Percentiles rank a stretch among this genome's conserved stretches.
Evolutionary conservation across 2,113 vertebrate species (phyloP).

Genomic region (Cathartes aura): DNA sequence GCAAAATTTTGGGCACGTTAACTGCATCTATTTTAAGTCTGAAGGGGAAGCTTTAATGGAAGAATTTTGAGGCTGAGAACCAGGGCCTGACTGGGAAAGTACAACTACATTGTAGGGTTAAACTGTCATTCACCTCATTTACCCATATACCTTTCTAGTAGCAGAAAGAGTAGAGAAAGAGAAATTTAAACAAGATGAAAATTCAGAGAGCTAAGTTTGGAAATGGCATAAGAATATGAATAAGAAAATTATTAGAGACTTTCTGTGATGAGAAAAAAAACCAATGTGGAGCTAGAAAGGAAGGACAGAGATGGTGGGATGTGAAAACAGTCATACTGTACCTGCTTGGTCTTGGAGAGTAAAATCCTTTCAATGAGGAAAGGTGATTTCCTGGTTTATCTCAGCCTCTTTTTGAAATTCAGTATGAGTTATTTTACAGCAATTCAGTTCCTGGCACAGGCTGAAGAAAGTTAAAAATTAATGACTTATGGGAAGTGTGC

Average conservation of each 20-base stretch:
- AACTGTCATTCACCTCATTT: background rate
- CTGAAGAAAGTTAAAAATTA: slow-evolving; percentile 30
- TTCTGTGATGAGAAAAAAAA: background rate
- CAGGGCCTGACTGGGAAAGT: background rate
- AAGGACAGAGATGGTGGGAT: background rate
- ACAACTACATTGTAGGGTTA: background rate
- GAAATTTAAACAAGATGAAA: background rate
- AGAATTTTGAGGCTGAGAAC: background rate
- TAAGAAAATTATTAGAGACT: background rate
- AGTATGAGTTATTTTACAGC: background rate
- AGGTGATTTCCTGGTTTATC: background rate
- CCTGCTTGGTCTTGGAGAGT: background rate
- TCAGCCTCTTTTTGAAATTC: background rate
- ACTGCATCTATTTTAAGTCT: background rate
- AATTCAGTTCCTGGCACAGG: background rate
- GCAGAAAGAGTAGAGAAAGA: background rate
- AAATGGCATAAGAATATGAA: background rate
- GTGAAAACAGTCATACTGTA: background rate
- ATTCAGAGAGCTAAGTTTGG: background rate
- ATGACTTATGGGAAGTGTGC: background rate
- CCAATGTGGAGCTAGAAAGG: background rate
- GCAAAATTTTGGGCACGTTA: background rate
- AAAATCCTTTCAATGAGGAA: background rate
- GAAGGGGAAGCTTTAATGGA: background rate
- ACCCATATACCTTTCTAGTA: background rate